phyloP scores from a whole-genome alignment of 2,888 invertebrate genomes.

The Malthinus flaveolus region DNA sequence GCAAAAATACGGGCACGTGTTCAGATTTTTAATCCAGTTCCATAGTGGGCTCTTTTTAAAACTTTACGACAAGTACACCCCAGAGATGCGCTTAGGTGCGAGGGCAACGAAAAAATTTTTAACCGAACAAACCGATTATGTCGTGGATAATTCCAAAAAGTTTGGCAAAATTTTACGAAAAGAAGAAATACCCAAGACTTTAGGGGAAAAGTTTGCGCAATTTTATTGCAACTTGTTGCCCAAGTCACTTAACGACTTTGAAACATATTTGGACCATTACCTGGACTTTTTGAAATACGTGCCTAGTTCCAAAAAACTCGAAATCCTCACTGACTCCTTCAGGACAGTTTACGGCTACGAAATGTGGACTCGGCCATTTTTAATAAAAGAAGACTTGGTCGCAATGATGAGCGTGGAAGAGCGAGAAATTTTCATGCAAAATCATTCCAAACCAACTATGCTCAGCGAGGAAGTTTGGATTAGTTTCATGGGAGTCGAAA shows the following conservation, averaged over 20 bases:
- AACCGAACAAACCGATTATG: slow-evolving; percentile 4
- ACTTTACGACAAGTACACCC: slow-evolving; percentile 11
- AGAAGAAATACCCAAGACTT: slow-evolving; percentile 5
- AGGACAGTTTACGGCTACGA: slow-evolving; percentile 7
- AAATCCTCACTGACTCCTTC: neutral
- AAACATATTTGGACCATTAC: neutral
- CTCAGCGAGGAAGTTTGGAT: slow-evolving; percentile 10
- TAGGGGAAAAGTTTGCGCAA: slow-evolving; percentile 9
- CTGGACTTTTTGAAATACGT: neutral
- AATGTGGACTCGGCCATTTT: slow-evolving; percentile 3
- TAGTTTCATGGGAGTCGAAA: slow-evolving; percentile 10
- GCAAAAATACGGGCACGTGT: slow-evolving; percentile 8
- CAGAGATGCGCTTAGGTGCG: slow-evolving; percentile 11
- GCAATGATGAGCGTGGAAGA: slow-evolving; percentile 15
- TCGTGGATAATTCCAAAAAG: slow-evolving; percentile 10
- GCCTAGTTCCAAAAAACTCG: neutral
- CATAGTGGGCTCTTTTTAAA: slow-evolving; percentile 18
- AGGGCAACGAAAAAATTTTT: slow-evolving; percentile 17
- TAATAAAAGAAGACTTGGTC: neutral
- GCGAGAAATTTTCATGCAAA: slow-evolving; percentile 8
- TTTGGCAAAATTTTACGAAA: slow-evolving; percentile 4
- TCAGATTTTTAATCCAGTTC: slow-evolving; percentile 1
- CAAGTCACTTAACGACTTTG: slow-evolving; percentile 1
- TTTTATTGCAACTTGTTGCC: slow-evolving; percentile 15
- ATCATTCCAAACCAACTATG: neutral